Base-by-base conservation (phyloP, 2,113 vertebrate genomes). In the Equus przewalskii region DNA sequence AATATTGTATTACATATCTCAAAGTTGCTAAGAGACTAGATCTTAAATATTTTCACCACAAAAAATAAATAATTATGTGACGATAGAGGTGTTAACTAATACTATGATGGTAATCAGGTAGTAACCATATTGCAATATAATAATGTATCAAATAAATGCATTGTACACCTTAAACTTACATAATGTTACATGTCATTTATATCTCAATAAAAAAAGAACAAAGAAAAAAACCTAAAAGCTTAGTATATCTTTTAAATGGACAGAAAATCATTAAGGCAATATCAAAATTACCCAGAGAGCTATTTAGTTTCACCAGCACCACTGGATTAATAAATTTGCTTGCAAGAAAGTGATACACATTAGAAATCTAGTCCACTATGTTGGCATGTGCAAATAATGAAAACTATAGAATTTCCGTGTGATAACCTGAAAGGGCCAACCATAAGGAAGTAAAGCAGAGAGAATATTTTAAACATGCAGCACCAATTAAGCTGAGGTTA, bases 331-430 rank as follows among this genome's bases (percentile, higher is more conserved):
- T 64, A 89, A n/a, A 87, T 72, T 58, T 88, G 46, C 26, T 83
- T 41, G 26, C 2, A 60, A 56, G 44, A 24, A 80, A 67, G 30
- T 56, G 16, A 79, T n/a, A 11, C 14, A n/a, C 24, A 64, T 33
- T 85, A 73, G 62, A 90, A 94, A 83, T 79, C 41, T 58, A 64
- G 60, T 75, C n/a, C 82, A 85, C 58, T 51, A 41, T 41, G 82
- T 22, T 44, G 33, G 44, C 44, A 79, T 69, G 5, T 22, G 9
- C 4, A 80, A 83, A 84, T 46, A 87, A 91, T 64, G 70, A 67
- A 81, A 90, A 84, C 4, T 28, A 54, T 0, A 83, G 54, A 87
- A 44, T 56, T 44, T 46, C 33, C 5, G 0, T 83, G 67, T 36
- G 49, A 58, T 18, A 70, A 44, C 1, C 18, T 58, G n/a, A 49